Percentiles rank a stretch among this genome's conserved stretches.
phyloP scores from a whole-genome alignment of 2,113 vertebrate genomes.

The Ranitomeya imitator region DNA sequence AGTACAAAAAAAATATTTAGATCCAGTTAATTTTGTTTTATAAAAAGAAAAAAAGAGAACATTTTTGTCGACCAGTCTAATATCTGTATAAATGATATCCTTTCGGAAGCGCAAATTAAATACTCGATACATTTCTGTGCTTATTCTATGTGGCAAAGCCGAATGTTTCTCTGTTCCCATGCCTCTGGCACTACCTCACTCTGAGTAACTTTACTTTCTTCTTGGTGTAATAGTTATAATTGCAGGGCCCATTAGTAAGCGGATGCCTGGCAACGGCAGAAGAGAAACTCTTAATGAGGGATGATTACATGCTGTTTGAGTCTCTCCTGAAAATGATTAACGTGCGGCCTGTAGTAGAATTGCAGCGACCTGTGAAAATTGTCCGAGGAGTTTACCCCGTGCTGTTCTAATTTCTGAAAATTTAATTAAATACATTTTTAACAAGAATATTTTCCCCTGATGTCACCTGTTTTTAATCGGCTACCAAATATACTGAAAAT shows the following conservation, averaged over 20 bases:
- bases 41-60: too few species aligned
- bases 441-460: neutral
- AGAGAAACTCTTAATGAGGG: neutral
- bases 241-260: neutral
- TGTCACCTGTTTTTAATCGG: neutral
- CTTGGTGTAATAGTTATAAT: neutral
- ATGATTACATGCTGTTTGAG: neutral
- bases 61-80: too few species aligned
- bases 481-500: too few species aligned
- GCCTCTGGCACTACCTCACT: neutral
- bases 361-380: neutral
- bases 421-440: neutral
- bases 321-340: conserved; percentile 13
- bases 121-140: too few species aligned
- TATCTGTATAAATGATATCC: too few species aligned
- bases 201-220: neutral
- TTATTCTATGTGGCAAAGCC: neutral
- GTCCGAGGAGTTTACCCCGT: neutral
- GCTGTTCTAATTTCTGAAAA: neutral
- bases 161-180: neutral
- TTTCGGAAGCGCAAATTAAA: too few species aligned
- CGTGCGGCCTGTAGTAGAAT: neutral
- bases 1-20: too few species aligned
- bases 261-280: neutral
- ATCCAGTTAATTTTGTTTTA: too few species aligned